Evolutionary conservation across 92 coral and sea anemone genomes (phyloP), one percentile per base, ranked within the genome.

Genomic region (Pocillopora meandrina): DNA sequence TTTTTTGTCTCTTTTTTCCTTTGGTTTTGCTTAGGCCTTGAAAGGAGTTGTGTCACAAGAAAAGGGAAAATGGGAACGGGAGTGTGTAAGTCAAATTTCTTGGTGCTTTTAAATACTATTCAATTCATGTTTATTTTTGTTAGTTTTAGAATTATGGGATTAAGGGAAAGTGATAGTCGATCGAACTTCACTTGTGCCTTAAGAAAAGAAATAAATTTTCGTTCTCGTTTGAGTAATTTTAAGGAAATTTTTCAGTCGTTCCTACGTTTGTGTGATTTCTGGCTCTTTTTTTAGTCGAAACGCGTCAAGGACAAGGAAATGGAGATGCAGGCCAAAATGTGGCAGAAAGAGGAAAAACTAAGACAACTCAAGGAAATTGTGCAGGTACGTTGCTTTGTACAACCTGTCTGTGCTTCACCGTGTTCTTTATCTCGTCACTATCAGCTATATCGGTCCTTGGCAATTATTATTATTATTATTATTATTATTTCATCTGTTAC

Each of bases 1-100:
- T 42, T 72, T 52, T 18, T 10, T 47, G 14, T 58, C n/a, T 62
- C 34, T 52, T 23, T 63, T 34, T 36, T 7, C 74, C 49, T 61
- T 65, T 26, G 63, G n/a, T 42, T 35, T 49, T 65, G 61, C 56
- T 65, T 82, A 96, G 98, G 95, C 98, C 18, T 80, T 96, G 71
- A 96, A 96, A 71, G 98, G 98, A 31, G 98, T 92, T 19, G 98
- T 96, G 31, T 86, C 93, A 13, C 98, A 97, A 67, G 98, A 94
- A 74, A 94, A 95, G 74, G 99, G 93, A 71, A 97, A 95, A 72
- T 97, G 99, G 99, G 95, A 97, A 81, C 80, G 93, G 75, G 99
- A 97, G 82, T 95, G 98, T 69, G 99, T 97, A 86, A 90, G 95
- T 94, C 5, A n/a, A 14, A 12, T n/a, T 2, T 36, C 21, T 26